Percentiles rank a stretch among this genome's conserved stretches.
These are phyloP conservation scores for Onychorhynchus coronatus DNA, from an alignment of 2,113 vertebrate species.

Conservation along the genomic window DNA sequence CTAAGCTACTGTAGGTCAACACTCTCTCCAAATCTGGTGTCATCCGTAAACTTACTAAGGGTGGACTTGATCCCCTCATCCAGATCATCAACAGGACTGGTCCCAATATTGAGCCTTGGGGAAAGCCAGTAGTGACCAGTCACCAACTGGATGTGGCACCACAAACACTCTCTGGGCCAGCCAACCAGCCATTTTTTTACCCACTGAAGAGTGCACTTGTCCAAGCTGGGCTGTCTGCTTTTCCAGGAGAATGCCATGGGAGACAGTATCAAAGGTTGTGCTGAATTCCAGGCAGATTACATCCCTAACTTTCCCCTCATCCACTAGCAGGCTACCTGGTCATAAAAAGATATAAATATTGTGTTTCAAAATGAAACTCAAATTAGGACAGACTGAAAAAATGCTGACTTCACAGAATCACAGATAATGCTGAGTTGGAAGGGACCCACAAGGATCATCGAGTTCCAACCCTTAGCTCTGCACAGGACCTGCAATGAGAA, in stretches of 20 bases:
- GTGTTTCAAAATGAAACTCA: neutral
- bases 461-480: neutral
- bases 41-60: neutral
- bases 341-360: neutral
- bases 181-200: neutral
- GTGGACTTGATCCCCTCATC: neutral
- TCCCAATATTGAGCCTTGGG: neutral
- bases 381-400: neutral
- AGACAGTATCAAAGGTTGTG: neutral
- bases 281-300: neutral
- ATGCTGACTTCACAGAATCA: neutral
- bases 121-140: no score
- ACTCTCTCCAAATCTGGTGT: accelerated
- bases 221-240: neutral
- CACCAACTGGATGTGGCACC: no score
- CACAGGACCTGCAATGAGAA: neutral
- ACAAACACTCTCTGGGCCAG: neutral
- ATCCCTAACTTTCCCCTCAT: no score
- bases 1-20: neutral
- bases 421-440: neutral
- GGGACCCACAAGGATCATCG: neutral
- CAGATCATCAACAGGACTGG: neutral
- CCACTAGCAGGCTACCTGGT: neutral
- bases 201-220: neutral
- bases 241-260: neutral